These are phyloP conservation scores for Scophthalmus maximus DNA, from an alignment of 2,113 vertebrate genomes.

Conservation along the genomic window DNA sequence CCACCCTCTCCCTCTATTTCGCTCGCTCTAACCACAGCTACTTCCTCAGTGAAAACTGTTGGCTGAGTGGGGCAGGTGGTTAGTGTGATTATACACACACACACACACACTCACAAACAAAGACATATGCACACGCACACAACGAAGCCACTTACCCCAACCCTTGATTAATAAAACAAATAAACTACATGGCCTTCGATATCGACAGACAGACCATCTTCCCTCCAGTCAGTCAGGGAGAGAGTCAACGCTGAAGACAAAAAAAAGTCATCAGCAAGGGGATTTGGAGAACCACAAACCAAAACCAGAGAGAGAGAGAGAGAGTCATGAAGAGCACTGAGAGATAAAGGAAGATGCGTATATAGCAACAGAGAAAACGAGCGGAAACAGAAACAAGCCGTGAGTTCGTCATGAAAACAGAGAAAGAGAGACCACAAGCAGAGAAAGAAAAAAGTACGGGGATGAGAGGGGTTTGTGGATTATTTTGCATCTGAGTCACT, in stretches of 20 bases:
- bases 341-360: constrained; percentile 38
- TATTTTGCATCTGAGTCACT: constrained; percentile 19
- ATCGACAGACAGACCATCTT: constrained; percentile 22
- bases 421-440: constrained; percentile 56
- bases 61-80: constrained; percentile 65
- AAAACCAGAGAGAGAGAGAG: constrained; percentile 22
- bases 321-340: constrained; percentile 26
- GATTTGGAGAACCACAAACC: constrained; percentile 41
- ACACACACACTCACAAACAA: constrained; percentile 19
- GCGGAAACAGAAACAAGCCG: constrained; percentile 43
- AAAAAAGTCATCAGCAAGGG: constrained; percentile 18
- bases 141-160: constrained; percentile 54
- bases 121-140: constrained; percentile 5
- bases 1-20: constrained; percentile 40
- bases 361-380: constrained; percentile 39
- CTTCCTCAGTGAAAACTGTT: constrained; percentile 70
- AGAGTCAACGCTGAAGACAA: constrained; percentile 7
- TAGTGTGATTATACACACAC: constrained; percentile 37
- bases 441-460: background rate
- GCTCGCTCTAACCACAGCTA: constrained; percentile 68
- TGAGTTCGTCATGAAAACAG: constrained; percentile 8
- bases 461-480: constrained; percentile 23
- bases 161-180: constrained; percentile 58
- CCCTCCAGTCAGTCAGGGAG: background rate
- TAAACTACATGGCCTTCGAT: constrained; percentile 16